A percentile compares a stretch with the other conserved stretches of the same genome.
Evolutionary conservation across 37 sponge, comb jelly and placozoan genomes (phyloP).

Genomic region (Beroe ovata): DNA sequence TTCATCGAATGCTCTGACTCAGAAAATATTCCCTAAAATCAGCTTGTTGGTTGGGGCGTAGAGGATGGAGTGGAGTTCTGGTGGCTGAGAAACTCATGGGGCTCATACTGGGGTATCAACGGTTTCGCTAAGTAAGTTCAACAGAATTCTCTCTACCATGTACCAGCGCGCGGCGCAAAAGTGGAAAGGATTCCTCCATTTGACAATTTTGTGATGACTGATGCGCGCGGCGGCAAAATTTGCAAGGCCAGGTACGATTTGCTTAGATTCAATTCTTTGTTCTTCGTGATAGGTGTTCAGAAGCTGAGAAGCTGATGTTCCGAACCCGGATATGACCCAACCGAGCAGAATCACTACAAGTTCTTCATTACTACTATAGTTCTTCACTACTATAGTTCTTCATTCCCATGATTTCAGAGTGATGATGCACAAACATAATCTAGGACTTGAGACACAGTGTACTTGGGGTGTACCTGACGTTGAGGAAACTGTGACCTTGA

Average conservation of each 20-base stretch:
- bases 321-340: too few relatives aligned
- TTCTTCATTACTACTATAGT: too few relatives aligned
- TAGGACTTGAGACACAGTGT: conserved; percentile 79
- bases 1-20: too few relatives aligned
- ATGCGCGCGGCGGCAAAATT: neutral
- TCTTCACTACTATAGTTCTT: too few relatives aligned
- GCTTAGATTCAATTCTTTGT: too few relatives aligned
- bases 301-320: too few relatives aligned
- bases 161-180: neutral
- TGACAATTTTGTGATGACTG: neutral
- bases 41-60: conserved; percentile 84
- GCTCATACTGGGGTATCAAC: conserved; percentile 85
- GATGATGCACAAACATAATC: conserved; percentile 89
- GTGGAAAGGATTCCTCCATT: neutral
- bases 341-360: too few relatives aligned
- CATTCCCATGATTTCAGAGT: conserved; percentile 67
- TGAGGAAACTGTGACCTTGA: neutral
- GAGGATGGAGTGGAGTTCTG: conserved; percentile 89
- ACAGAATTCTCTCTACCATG: neutral
- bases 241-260: too few relatives aligned
- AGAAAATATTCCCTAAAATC: too few relatives aligned
- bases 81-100: conserved; percentile 85
- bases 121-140: conserved; percentile 72
- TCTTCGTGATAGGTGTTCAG: too few relatives aligned
- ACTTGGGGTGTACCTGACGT: conserved; percentile 80